A percentile compares a stretch with the other conserved stretches of the same genome.
phyloP scores from a whole-genome alignment of 2,888 invertebrate genomes.

The Xanthia icteritia region DNA sequence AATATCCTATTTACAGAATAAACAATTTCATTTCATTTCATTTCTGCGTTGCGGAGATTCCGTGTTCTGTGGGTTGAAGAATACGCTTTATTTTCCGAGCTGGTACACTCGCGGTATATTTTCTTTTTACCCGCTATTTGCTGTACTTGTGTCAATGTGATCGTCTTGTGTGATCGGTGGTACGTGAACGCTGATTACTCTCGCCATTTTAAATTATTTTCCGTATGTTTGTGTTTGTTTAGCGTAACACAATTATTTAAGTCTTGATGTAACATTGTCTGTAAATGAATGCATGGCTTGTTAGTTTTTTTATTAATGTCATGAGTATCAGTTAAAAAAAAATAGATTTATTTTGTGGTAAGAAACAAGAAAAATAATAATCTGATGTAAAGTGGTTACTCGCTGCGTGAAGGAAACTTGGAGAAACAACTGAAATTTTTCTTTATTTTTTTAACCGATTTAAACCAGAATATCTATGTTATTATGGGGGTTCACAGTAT shows the following conservation, averaged over 20 bases:
- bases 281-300: background rate
- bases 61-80: background rate
- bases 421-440: background rate
- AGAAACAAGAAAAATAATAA: background rate
- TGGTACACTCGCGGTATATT: slow-evolving; percentile 22
- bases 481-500: background rate
- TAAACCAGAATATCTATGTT: background rate
- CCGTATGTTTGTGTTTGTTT: background rate
- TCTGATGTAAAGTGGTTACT: background rate
- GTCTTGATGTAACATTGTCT: background rate
- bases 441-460: background rate
- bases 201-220: background rate
- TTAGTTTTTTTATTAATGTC: background rate
- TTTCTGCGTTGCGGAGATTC: background rate
- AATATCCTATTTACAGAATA: too few species aligned
- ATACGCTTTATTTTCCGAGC: slow-evolving; percentile 16
- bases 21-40: too few species aligned
- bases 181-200: slow-evolving; percentile 15
- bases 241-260: slow-evolving; percentile 1
- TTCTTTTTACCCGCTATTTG: slow-evolving; percentile 9
- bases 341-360: background rate
- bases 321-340: background rate
- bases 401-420: background rate
- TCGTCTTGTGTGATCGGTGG: slow-evolving; percentile 22
- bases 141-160: slow-evolving; percentile 26